Evolutionary conservation across 2,888 invertebrate species (phyloP).

Genomic region (Heliconius cydno): DNA sequence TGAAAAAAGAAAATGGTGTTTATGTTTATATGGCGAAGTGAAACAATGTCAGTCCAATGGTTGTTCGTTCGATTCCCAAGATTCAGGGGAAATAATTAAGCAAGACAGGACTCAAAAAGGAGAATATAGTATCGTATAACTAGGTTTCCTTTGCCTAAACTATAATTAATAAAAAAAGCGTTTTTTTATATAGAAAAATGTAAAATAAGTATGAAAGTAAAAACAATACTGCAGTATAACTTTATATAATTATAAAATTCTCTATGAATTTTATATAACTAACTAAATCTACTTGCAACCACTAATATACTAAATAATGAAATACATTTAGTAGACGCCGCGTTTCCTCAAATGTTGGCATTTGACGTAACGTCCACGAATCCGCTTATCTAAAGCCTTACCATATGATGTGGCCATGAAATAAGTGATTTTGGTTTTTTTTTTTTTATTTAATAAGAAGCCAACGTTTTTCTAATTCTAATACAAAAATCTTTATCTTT

Average conservation of each 20-base stretch:
- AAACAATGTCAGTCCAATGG: background rate
- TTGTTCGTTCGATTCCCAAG: too few species aligned
- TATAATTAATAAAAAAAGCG: background rate
- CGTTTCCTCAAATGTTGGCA: constrained; percentile 63
- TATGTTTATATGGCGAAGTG: background rate
- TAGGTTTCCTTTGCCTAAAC: background rate
- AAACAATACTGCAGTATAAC: background rate
- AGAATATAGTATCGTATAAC: background rate
- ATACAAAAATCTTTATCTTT: too few species aligned
- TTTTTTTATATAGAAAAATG: background rate
- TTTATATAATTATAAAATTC: background rate
- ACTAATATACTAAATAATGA: constrained; percentile 16
- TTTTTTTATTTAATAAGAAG: background rate
- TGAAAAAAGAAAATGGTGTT: background rate
- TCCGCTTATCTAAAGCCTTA: constrained; percentile 79
- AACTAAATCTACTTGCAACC: constrained; percentile 2
- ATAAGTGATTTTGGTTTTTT: constrained; percentile 39
- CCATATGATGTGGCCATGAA: constrained; percentile 54
- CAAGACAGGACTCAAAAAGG: too few species aligned
- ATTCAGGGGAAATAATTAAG: too few species aligned
- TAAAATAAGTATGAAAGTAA: background rate
- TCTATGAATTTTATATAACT: background rate
- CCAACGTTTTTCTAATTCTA: too few species aligned
- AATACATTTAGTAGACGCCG: constrained; percentile 13
- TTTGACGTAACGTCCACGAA: constrained; percentile 72